These are phyloP conservation scores for Thecocarcelia acutangulata DNA, from an alignment of 2,888 invertebrate genomes.

Conservation along the genomic window DNA sequence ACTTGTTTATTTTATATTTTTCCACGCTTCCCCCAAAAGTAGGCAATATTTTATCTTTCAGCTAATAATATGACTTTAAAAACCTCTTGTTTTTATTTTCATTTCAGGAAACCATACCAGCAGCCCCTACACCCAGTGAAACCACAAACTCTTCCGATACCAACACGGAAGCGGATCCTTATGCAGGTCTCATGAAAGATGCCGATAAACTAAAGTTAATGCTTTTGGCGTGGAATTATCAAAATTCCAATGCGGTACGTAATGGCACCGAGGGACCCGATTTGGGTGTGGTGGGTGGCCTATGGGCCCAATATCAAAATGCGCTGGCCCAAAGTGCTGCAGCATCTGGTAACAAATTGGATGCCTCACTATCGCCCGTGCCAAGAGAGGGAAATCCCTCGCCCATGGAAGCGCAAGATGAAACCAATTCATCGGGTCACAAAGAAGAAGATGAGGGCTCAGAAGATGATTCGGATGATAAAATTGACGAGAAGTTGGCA, in stretches of 20 bases:
- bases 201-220: conserved; percentile 93
- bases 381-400: conserved; percentile 85
- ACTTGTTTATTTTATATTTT: too few relatives aligned
- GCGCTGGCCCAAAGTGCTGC: conserved; percentile 87
- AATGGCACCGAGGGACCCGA: conserved; percentile 83
- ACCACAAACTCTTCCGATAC: conserved; percentile 73
- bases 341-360: conserved; percentile 80
- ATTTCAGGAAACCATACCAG: conserved; percentile 78
- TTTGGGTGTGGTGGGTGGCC: conserved; percentile 85
- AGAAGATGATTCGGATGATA: conserved; percentile 95
- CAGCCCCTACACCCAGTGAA: conserved; percentile 76
- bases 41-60: neutral
- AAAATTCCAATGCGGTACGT: conserved; percentile 87
- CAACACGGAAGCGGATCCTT: conserved; percentile 77
- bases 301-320: conserved; percentile 93
- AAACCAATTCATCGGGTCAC: conserved; percentile 93
- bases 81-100: neutral
- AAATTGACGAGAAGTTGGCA: conserved; percentile 89
- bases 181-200: conserved; percentile 86
- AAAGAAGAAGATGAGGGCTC: conserved; percentile 91
- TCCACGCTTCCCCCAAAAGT: neutral
- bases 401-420: conserved; percentile 86
- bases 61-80: too few relatives aligned
- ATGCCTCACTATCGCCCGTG: conserved; percentile 81
- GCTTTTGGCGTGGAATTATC: conserved; percentile 94